phyloP scores from a whole-genome alignment of 2,113 vertebrate genomes.

The Argyrosomus japonicus region DNA sequence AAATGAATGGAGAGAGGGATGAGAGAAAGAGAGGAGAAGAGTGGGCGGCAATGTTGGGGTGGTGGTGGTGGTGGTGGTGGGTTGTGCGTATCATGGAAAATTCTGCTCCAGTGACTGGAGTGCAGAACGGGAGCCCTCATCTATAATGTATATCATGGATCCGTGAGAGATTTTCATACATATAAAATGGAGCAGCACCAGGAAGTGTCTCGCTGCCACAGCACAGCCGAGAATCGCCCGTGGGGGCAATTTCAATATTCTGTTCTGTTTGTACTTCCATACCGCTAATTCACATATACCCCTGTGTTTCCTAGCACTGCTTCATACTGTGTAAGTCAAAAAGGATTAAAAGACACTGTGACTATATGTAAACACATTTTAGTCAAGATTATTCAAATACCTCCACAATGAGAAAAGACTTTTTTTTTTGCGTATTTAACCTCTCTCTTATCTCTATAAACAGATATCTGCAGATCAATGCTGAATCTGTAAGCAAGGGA shows the following conservation, averaged over 20 bases:
- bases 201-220: slow-evolving; percentile 73
- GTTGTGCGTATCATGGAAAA: slow-evolving; percentile 72
- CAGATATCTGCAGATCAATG: no score
- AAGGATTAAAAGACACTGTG: slow-evolving; percentile 76
- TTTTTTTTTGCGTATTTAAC: slow-evolving; percentile 42
- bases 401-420: slow-evolving; percentile 18
- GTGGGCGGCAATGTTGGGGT: slow-evolving; percentile 53
- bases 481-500: no score
- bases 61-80: slow-evolving; percentile 24
- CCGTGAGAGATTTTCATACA: slow-evolving; percentile 81
- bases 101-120: slow-evolving; percentile 79
- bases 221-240: slow-evolving; percentile 58
- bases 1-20: slow-evolving; percentile 65
- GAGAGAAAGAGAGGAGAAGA: slow-evolving; percentile 58
- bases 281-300: slow-evolving; percentile 75
- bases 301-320: slow-evolving; percentile 55
- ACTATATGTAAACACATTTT: slow-evolving; percentile 78
- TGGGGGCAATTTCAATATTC: slow-evolving; percentile 78
- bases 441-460: not conserved
- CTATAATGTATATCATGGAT: slow-evolving; percentile 83
- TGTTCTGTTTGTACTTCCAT: slow-evolving; percentile 78
- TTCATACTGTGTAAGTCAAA: slow-evolving; percentile 69
- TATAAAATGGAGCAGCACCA: slow-evolving; percentile 80
- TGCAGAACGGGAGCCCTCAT: slow-evolving; percentile 80
- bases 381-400: slow-evolving; percentile 78